Evolutionary conservation across 2,797 vertebrate genomes (phyloP), one percentile per base, ranked within the genome.

Genomic region (Bufotes viridis): DNA sequence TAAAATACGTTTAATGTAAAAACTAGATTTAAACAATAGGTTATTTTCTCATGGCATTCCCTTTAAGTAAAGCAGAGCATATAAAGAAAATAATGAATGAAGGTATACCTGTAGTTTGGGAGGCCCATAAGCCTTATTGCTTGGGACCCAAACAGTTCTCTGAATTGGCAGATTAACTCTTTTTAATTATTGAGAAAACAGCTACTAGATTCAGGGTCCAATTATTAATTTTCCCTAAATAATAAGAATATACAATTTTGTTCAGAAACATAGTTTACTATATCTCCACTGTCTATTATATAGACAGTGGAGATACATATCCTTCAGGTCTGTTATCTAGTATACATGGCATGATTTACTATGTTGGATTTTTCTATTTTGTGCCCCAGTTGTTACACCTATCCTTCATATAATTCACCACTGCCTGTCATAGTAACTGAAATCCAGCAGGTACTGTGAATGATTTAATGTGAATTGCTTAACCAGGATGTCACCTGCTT

Each of bases 401-500:
- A 81, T 81, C 42, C 61, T 51, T 81, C 80, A 81, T 81, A 51
- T 81, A 81, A 81, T 81, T 81, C 61, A 81, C 61, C 83, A 85
- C 57, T 67, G 60, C 53, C 80, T 74, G 80, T 65, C 88, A 82
- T 69, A 72, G 85, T 75, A 86, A 69, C 78, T 63, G 78, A 89
- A 85, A 81, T 9, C 83, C 72, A 86, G 76, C 70, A 78, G 84
- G 76, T 78, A 86, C 63, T 89, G 84, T 53, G 69, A 55, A 76
- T 86, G 60, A 29, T 81, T 76, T 78, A 69, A 67, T 78, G 86
- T 78, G 86, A 89, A 89, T 86, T 79, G 72, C 61, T 55, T 83
- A 86, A 82, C 80, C 78, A 78, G 70, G 24, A 78, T 89, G 84
- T 86, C 88, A 89, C 78, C 83, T 89, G 84, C 84, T 83, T 65